Conservation (phyloP, 2,888 invertebrate species). For the Caenorhabditis afra region DNA sequence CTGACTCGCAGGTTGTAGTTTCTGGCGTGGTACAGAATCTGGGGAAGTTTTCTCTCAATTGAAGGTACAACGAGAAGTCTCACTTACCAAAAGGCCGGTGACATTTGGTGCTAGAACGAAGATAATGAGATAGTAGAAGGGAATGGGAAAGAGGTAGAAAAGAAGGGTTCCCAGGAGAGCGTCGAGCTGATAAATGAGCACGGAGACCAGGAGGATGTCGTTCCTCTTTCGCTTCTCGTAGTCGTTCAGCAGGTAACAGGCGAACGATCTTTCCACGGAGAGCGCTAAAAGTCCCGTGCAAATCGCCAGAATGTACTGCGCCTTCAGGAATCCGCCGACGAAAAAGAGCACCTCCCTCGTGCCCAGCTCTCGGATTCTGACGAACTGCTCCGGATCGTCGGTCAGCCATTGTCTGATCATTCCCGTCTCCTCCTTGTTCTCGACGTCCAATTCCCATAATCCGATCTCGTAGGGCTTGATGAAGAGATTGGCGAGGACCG, state of each 20-base stretch:
- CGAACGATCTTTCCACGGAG: slow-evolving; percentile 30
- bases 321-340: slow-evolving; percentile 29
- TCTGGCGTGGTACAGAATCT: slow-evolving; percentile 9
- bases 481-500: slow-evolving; percentile 10
- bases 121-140: slow-evolving; percentile 15
- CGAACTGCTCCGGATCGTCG: too few species aligned
- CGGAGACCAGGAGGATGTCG: neutral
- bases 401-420: too few species aligned
- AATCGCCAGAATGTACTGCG: slow-evolving; percentile 16
- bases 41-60: neutral
- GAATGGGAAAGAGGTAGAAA: slow-evolving; percentile 8
- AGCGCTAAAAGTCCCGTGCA: slow-evolving; percentile 2
- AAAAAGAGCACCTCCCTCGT: neutral
- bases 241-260: slow-evolving; percentile 23
- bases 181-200: neutral
- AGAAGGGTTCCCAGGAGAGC: neutral
- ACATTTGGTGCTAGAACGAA: slow-evolving; percentile 20
- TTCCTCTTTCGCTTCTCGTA: slow-evolving; percentile 20
- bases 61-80: too few species aligned
- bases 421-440: too few species aligned
- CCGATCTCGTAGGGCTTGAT: slow-evolving; percentile 29
- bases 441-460: neutral
- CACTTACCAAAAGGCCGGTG: neutral
- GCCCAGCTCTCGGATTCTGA: neutral
- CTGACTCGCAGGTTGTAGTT: slow-evolving; percentile 22